Evolutionary conservation across 1,140 invertebrate genomes (phyloP).

Genomic region (Rhagoletis zephyria): DNA sequence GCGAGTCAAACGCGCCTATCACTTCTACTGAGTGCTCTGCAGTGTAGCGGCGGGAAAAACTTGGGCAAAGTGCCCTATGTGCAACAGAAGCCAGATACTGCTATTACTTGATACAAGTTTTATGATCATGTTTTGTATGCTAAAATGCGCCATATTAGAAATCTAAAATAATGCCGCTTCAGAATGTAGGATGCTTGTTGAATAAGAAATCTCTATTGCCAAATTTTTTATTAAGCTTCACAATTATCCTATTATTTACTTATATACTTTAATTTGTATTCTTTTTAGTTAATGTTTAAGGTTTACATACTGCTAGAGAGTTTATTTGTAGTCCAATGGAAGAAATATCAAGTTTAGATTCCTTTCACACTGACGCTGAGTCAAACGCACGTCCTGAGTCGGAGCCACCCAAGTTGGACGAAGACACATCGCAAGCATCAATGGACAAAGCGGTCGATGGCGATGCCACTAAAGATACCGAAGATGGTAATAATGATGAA

Average conservation of each 20-base stretch:
- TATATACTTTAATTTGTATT: neutral
- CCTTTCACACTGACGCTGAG: constrained; percentile 63
- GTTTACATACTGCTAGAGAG: constrained; percentile 55
- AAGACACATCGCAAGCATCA: constrained; percentile 18
- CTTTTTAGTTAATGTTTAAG: constrained; percentile 67
- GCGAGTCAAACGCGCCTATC: no score
- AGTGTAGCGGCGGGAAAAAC: constrained; percentile 57
- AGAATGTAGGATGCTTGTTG: no score
- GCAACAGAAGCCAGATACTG: neutral
- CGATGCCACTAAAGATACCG: constrained; percentile 46
- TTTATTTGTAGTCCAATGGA: constrained; percentile 63
- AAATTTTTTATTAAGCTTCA: no score
- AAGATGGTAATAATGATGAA: constrained; percentile 62
- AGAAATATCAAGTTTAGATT: constrained; percentile 70
- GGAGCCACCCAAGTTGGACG: constrained; percentile 56
- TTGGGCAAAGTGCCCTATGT: constrained; percentile 54
- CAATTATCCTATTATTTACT: no score
- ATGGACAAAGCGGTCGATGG: constrained; percentile 6
- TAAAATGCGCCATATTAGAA: no score
- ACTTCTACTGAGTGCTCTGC: neutral
- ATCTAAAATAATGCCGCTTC: no score
- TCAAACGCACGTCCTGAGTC: constrained; percentile 63
- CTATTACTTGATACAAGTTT: neutral
- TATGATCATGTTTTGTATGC: no score
- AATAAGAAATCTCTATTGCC: no score